Base-by-base conservation (phyloP, 1,140 invertebrate species). In the Nasonia giraulti region DNA sequence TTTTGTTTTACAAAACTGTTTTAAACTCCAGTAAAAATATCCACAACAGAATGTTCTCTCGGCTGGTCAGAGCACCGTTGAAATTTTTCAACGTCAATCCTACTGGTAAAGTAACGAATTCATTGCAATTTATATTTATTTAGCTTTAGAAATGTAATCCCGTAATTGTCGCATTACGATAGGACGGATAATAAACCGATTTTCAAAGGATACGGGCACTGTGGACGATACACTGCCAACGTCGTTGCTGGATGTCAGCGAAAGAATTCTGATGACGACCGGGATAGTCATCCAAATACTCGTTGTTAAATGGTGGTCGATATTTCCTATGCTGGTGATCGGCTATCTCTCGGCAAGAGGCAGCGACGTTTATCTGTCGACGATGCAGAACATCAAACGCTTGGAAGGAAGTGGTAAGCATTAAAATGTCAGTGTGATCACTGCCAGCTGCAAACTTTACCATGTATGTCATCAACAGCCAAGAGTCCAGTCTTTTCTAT, bases 401-500 rank as follows among this genome's bases (percentile, higher is more conserved):
- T 27, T 84, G 5, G 83, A 84, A 37, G 50, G 77, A 8, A 80
- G 66, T 66, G 83, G 83, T 84, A 62, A 84, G 68, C 44, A 50
- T 8, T 3, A n/a, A 8, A 31, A 55, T 12, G 37, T 7, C 17
- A n/a, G 20, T 6, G 20, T 6, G 4, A 62, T 62, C 20, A 62
- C 7, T 20, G 6, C 17, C 55, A 62, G 7, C 3, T 62, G 20
- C 6, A 62, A 62, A 20, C 33, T 62, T 20, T 62, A 62, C 10
- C 2, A 17, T 50, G 3, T 6, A n/a, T 62, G n/a, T 62, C 55
- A 7, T 62, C 55, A 62, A 33, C 55, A 95, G 95, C 95, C 5
- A 94, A 94, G 89, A 95, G 95, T 89, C 97, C 97, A 3, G 94
- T 97, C 17, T 97, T 96, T 88, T 96, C 96, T 87, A 95, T 96